These are phyloP conservation scores for Euspilapteryx auroguttella DNA, from an alignment of 2,888 invertebrate species.

Conservation along the genomic window DNA sequence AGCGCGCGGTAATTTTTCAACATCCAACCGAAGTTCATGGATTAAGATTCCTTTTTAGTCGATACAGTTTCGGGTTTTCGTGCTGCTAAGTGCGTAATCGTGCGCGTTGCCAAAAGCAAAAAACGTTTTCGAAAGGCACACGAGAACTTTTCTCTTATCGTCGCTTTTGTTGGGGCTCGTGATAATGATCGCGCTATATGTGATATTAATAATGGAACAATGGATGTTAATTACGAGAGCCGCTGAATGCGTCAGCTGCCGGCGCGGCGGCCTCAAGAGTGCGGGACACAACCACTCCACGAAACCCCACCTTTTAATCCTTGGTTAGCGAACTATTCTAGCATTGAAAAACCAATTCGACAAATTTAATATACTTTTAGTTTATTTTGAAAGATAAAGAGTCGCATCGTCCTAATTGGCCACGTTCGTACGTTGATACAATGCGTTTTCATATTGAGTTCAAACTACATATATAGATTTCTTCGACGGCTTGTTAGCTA, in stretches of 20 bases:
- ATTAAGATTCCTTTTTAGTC: neutral
- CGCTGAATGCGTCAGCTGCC: slow-evolving; percentile 32
- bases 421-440: no score
- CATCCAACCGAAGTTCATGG: no score
- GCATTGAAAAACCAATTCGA: no score
- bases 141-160: neutral
- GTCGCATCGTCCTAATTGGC: no score
- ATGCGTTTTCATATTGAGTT: slow-evolving; percentile 7
- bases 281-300: slow-evolving; percentile 13
- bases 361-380: no score
- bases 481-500: no score
- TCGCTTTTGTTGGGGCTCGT: neutral
- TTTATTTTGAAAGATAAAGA: no score
- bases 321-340: slow-evolving; percentile 21
- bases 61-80: neutral
- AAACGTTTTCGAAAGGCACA: neutral
- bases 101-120: neutral
- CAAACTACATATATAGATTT: no score
- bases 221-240: slow-evolving; percentile 22
- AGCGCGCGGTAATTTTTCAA: slow-evolving; percentile 2
- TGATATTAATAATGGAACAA: slow-evolving; percentile 17
- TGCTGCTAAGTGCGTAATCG: neutral
- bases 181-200: slow-evolving; percentile 3
- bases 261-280: slow-evolving; percentile 31
- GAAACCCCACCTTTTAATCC: slow-evolving; percentile 40